Base-by-base conservation (phyloP, 1,140 invertebrate genomes). In the Platyscapa corneri region DNA sequence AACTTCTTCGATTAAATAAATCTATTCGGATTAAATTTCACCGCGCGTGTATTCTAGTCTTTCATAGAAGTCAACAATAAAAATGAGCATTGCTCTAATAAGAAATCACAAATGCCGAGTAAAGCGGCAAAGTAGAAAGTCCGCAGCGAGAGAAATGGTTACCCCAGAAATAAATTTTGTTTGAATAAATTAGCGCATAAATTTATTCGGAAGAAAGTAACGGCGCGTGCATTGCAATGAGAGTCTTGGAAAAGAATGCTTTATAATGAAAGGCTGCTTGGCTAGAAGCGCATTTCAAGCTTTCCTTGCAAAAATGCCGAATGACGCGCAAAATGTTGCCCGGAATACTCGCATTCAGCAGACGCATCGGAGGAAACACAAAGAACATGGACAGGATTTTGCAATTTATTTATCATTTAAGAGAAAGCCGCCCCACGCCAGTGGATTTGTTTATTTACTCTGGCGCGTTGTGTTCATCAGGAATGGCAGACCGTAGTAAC, bases 141-240 rank as follows among this genome's bases (percentile, higher is more conserved):
- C 34, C 23, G 27, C 39, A 16, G 27, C 27, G 56, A 60, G 56
- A 60, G 78, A 80, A 42, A 46, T 27, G 34, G 49, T n/a, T 34
- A 46, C 14, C 37, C 79, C 34, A 18, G 10, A 67, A 67, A 37
- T 70, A 56, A 81, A 42, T 81, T 37, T 70, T 37, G 67, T 70
- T 70, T 39, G 67, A 70, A 70, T 70, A 23, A 37, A 70, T 70
- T 37, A 70, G 30, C 16, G 34, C 32, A 37, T 70, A 37, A 70
- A 70, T 70, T 37, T 70, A 70, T 70, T 70, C 67, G 67, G 12
- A 70, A 37, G 67, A 37, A 39, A 39, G 67, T 70, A 70, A 70
- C 67, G 67, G 67, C n/a, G 18, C 16, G 23, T 30, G 67, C 67
- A 37, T 30, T 14, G 32, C 32, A 70, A 70, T 20, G 67, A 70